A percentile compares a stretch with the other conserved stretches of the same genome.
phyloP scores from a whole-genome alignment of 2,113 vertebrate genomes.

The Sorex araneus region DNA sequence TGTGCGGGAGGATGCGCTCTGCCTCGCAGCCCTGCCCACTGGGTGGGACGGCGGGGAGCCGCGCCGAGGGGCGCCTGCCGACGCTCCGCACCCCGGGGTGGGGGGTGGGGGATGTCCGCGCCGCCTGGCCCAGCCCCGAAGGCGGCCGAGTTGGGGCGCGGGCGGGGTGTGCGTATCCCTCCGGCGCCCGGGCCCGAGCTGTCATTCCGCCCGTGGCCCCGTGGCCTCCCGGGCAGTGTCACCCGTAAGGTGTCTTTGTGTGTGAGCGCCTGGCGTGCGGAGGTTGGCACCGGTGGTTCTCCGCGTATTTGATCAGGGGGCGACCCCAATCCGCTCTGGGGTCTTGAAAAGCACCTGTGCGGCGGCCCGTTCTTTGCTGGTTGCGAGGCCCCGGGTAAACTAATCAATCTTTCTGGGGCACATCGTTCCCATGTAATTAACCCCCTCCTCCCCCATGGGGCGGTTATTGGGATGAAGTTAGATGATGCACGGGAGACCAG shows the following conservation, averaged over 20 bases:
- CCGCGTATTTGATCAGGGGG: not conserved
- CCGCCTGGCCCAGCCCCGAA: not conserved
- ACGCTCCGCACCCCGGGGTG: not conserved
- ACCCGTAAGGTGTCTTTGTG: conserved; percentile 63
- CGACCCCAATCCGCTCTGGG: not conserved
- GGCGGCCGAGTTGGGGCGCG: too few species aligned
- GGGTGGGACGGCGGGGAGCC: not conserved
- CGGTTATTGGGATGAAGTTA: conserved; percentile 41
- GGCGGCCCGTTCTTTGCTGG: not conserved
- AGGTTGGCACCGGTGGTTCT: not conserved
- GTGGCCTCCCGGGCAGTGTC: conserved; percentile 33
- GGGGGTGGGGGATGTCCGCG: not conserved
- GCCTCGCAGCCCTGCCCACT: not conserved
- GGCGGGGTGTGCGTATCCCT: not conserved
- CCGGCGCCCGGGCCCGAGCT: not conserved
- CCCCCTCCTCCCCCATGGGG: not conserved
- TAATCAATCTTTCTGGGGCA: conserved; percentile 22
- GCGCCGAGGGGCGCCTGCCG: not conserved
- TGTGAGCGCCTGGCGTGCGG: not conserved
- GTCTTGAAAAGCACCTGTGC: not conserved
- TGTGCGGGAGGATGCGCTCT: conserved; percentile 38
- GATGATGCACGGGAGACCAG: not conserved
- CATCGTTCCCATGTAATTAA: too few species aligned
- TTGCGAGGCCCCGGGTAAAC: not conserved
- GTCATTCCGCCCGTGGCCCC: not conserved